Conservation (phyloP, 2,888 invertebrate genomes). For the Escarpia spicata region DNA sequence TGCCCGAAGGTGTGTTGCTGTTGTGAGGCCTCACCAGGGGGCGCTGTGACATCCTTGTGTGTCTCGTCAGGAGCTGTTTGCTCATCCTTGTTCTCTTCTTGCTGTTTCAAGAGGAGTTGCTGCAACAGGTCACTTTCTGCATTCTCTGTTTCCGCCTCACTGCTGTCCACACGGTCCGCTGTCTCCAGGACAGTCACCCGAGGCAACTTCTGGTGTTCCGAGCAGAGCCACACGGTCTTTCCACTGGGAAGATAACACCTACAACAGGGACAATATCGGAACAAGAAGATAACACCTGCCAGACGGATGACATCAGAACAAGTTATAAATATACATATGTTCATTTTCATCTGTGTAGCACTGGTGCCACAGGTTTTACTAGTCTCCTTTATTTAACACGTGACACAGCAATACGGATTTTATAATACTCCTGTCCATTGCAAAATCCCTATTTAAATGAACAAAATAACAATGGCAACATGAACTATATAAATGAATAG, state of each 20-base stretch:
- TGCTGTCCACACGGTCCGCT: neutral
- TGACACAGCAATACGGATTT: neutral
- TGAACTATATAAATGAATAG: neutral
- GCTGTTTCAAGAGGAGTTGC: neutral
- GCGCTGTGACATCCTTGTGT: neutral
- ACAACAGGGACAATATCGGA: neutral
- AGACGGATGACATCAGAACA: neutral
- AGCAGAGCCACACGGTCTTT: constrained; percentile 39
- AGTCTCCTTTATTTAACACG: neutral
- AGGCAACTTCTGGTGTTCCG: constrained; percentile 36
- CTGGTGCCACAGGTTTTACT: neutral
- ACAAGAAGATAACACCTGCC: constrained; percentile 37
- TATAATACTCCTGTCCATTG: neutral
- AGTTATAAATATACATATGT: neutral
- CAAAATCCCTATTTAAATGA: neutral
- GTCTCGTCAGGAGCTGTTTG: neutral
- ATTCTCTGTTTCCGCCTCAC: neutral
- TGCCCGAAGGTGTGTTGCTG: neutral
- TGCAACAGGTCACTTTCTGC: neutral
- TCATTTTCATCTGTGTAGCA: neutral
- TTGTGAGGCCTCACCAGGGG: neutral
- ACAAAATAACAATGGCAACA: neutral
- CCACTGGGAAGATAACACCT: constrained; percentile 41
- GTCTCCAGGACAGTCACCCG: constrained; percentile 28
- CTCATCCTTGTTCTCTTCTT: neutral